phyloP scores from a whole-genome alignment of 2,888 invertebrate genomes.

The Brassicogethes aeneus region DNA sequence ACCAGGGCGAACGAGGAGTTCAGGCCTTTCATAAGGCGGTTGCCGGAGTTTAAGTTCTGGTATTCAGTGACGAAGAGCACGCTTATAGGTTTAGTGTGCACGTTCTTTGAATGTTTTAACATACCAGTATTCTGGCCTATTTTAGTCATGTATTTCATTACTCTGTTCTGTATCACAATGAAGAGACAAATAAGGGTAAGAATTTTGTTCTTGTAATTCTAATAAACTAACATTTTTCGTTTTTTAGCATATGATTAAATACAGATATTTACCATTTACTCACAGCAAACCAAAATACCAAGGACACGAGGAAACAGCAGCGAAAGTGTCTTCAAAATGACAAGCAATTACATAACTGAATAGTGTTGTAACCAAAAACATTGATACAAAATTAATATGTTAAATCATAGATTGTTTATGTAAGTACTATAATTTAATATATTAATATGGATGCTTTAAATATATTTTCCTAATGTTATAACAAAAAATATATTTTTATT shows the following conservation, averaged over 20 bases:
- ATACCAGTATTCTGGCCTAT: constrained; percentile 99
- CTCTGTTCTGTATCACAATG: constrained; percentile 97
- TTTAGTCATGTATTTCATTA: constrained; percentile 98
- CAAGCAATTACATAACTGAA: neutral
- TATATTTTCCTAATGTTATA: neutral
- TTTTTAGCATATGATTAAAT: constrained; percentile 98
- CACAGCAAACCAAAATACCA: constrained; percentile 96
- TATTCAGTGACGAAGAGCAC: constrained; percentile 94
- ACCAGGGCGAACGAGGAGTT: constrained; percentile 96
- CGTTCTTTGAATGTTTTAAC: constrained; percentile 96
- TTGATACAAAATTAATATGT: neutral
- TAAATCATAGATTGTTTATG: neutral
- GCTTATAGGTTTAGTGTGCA: constrained; percentile 79
- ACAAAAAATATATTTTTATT: neutral
- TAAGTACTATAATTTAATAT: neutral
- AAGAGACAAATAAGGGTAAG: constrained; percentile 97
- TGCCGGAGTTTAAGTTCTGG: constrained; percentile 99
- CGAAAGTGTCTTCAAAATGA: constrained; percentile 18
- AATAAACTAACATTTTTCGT: constrained; percentile 19
- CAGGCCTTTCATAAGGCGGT: constrained; percentile 89
- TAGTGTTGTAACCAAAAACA: neutral
- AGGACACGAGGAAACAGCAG: constrained; percentile 44
- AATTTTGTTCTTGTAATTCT: neutral
- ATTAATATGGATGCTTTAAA: neutral
- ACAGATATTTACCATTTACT: constrained; percentile 97